Percentiles rank a stretch among this genome's conserved stretches.
These are phyloP conservation scores for Bubo blakistoni DNA, from an alignment of 2,113 vertebrate species.

Conservation along the genomic window DNA sequence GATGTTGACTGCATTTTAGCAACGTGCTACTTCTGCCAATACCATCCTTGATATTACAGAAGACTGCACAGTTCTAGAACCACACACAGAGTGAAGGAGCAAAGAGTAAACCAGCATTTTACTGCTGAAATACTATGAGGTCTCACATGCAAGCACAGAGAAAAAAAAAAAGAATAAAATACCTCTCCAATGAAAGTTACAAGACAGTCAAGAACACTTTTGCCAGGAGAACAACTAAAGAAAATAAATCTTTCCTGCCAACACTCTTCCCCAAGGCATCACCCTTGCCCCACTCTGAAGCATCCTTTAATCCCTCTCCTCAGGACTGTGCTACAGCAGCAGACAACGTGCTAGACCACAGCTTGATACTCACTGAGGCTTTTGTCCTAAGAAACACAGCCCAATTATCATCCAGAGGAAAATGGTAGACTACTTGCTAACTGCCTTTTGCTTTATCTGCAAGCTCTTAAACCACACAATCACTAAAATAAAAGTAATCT, in stretches of 20 bases:
- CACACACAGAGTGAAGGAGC: background rate
- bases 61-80: background rate
- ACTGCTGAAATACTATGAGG: background rate
- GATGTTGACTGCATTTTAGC: background rate
- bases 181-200: background rate
- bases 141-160: background rate
- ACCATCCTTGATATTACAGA: background rate
- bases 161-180: background rate
- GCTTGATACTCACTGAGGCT: background rate
- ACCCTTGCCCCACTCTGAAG: background rate
- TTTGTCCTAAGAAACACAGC: background rate
- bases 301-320: background rate
- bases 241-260: background rate
- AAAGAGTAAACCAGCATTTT: background rate
- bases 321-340: background rate
- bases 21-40: background rate
- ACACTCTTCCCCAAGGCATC: background rate
- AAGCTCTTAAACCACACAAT: background rate
- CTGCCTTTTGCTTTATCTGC: background rate
- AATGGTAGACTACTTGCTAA: background rate
- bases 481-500: background rate
- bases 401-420: background rate
- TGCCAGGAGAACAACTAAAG: background rate
- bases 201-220: background rate
- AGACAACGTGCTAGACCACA: background rate